Percentiles rank a stretch among this genome's conserved stretches.
Conservation (phyloP, 2,113 vertebrate genomes). For the Lagopus muta region DNA sequence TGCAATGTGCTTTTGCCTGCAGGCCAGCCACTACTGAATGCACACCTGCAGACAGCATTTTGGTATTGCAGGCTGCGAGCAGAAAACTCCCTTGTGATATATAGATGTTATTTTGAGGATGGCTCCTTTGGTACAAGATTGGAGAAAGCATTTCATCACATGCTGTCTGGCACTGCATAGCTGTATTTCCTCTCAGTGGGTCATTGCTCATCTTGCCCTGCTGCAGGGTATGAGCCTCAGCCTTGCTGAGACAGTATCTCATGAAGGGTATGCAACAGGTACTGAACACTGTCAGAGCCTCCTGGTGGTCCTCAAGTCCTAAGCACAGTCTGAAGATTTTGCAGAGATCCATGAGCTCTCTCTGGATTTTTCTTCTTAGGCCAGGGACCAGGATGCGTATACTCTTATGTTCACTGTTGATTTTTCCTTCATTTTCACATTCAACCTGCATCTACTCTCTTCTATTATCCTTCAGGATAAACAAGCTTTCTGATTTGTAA, state of each 20-base stretch:
- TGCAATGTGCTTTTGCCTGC: neutral
- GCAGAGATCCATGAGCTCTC: neutral
- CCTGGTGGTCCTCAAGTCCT: neutral
- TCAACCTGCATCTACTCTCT: neutral
- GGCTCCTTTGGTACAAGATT: fast-evolving
- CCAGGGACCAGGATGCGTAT: neutral
- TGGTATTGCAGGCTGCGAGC: neutral
- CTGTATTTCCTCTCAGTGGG: neutral
- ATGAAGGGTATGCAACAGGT: neutral
- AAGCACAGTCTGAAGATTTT: neutral
- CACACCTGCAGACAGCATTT: neutral
- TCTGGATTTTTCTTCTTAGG: neutral
- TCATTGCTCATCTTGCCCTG: neutral
- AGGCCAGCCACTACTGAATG: neutral
- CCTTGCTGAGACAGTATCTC: neutral
- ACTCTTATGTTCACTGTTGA: neutral
- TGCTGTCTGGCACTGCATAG: fast-evolving
- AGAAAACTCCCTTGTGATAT: neutral
- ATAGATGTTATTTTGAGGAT: fast-evolving
- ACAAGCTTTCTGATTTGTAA: neutral
- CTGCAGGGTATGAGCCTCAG: neutral
- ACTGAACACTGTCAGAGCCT: neutral
- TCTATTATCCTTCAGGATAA: neutral
- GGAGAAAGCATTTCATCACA: neutral
- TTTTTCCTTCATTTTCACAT: neutral